Base-by-base conservation (phyloP, 2,888 invertebrate genomes). In the Melieria picta region DNA sequence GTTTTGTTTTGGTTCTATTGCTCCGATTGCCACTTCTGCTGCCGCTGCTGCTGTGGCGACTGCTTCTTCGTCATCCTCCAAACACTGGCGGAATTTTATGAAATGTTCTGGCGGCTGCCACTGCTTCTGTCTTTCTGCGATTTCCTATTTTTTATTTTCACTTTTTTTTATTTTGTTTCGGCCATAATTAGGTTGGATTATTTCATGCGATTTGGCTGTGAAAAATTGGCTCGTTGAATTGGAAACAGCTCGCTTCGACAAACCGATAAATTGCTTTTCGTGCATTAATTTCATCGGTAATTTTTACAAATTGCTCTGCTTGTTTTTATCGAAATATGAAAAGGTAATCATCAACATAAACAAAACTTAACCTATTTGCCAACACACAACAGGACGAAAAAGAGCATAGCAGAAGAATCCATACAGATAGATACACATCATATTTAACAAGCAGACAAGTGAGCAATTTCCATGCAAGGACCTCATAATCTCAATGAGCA, bases 241-340 rank as follows among this genome's bases (percentile, higher is more conserved):
- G 67, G 60, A 67, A 61, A 43, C 60, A 48, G 57, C 61, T 58
- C 67, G 67, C 50, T 67, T 67, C 50, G 67, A 52, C 67, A 67
- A 67, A 50, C 67, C 60, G 60, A 67, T 67, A 67, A 60, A 67
- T 67, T 67, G 60, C 60, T 67, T 46, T 67, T 67, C 61, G 43
- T 67, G 67, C 67, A 67, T 60, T 67, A 60, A 67, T 67, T 67
- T 67, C 61, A 67, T 67, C 58, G 60, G 67, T 67, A 67, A 67
- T 67, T 60, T 61, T 67, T 61, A 67, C 67, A 67, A 67, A 67
- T 67, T 67, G 61, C 50, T 67, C 30, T 30, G 30, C 30, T 30
- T 30, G 30, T 2, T 30, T 66, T 67, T 67, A 60, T 67, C 50
- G 52, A 60, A 43, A 61, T 67, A 61, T 67, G 61, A 67, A 67